Evolutionary conservation across 2,888 invertebrate genomes (phyloP).

Genomic region (Eutolmus rufibarbis): DNA sequence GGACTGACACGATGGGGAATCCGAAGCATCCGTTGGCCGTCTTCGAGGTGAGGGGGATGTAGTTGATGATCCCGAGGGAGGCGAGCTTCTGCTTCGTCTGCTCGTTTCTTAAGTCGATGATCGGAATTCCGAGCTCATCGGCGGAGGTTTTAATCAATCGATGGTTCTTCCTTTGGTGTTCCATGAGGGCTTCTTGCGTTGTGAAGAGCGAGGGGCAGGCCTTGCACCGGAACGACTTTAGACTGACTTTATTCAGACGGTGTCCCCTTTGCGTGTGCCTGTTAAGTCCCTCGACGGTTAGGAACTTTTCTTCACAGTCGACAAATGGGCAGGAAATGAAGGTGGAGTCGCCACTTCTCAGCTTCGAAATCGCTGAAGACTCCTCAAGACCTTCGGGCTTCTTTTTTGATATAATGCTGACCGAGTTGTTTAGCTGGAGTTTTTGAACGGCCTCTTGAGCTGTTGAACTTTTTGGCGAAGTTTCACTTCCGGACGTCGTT

Average conservation of each 20-base stretch:
- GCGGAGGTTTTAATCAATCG: conserved; percentile 64
- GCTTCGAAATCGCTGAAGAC: neutral
- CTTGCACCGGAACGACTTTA: conserved; percentile 68
- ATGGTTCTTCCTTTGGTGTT: conserved; percentile 72
- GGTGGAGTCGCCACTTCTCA: neutral
- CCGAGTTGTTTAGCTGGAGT: conserved; percentile 67
- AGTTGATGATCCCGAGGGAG: conserved; percentile 75
- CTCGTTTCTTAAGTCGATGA: conserved; percentile 75
- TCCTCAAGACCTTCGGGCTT: conserved; percentile 61
- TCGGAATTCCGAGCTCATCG: conserved; percentile 74
- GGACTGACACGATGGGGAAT: conserved; percentile 74
- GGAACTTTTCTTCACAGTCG: conserved; percentile 64
- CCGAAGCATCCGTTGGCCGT: conserved; percentile 71
- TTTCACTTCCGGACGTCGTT: conserved; percentile 67
- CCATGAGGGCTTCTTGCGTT: conserved; percentile 66
- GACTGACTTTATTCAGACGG: conserved; percentile 42
- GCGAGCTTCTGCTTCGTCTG: conserved; percentile 71
- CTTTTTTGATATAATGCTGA: conserved; percentile 68
- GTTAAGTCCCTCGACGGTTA: conserved; percentile 63
- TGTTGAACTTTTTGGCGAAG: conserved; percentile 57
- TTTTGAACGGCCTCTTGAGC: conserved; percentile 61
- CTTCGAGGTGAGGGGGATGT: conserved; percentile 74
- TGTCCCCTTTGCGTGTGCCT: conserved; percentile 60
- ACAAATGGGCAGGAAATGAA: conserved; percentile 53
- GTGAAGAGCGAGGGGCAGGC: conserved; percentile 78